Evolutionary conservation across 2,888 invertebrate species (phyloP).

Genomic region (Archips xylosteana): DNA sequence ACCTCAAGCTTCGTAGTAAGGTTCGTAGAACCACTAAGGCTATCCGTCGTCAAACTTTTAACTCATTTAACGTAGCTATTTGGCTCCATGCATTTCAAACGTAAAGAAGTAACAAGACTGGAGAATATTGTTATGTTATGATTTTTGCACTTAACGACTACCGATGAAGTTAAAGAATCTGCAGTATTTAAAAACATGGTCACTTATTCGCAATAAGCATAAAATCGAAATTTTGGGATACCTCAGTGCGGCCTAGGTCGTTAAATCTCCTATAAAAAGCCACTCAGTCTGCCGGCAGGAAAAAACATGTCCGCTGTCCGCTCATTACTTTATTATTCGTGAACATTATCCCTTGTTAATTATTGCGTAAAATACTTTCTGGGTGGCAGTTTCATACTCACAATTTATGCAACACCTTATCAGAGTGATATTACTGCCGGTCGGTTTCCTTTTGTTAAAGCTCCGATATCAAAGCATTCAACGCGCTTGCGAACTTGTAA

Average conservation of each 20-base stretch:
- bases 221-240: slow-evolving; percentile 13
- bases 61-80: not conserved
- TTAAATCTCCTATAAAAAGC: slow-evolving; percentile 34
- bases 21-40: too few species aligned
- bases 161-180: slow-evolving; percentile 25
- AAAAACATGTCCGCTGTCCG: slow-evolving; percentile 6
- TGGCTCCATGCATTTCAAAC: not conserved
- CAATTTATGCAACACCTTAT: slow-evolving; percentile 19
- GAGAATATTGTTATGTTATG: not conserved
- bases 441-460: slow-evolving; percentile 10
- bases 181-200: slow-evolving; percentile 3
- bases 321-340: slow-evolving; percentile 34
- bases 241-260: slow-evolving; percentile 9
- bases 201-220: not conserved
- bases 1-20: too few species aligned
- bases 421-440: not conserved
- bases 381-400: slow-evolving; percentile 21
- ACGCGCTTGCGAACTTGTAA: slow-evolving; percentile 5
- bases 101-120: not conserved
- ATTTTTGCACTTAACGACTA: slow-evolving; percentile 7
- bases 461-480: slow-evolving; percentile 25
- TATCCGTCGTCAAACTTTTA: too few species aligned
- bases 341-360: slow-evolving; percentile 13
- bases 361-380: slow-evolving; percentile 22
- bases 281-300: not conserved